A percentile compares a stretch with the other conserved stretches of the same genome.
These are phyloP conservation scores for Microcebus tavaratra DNA, from an alignment of 2,113 vertebrate genomes.

Conservation along the genomic window DNA sequence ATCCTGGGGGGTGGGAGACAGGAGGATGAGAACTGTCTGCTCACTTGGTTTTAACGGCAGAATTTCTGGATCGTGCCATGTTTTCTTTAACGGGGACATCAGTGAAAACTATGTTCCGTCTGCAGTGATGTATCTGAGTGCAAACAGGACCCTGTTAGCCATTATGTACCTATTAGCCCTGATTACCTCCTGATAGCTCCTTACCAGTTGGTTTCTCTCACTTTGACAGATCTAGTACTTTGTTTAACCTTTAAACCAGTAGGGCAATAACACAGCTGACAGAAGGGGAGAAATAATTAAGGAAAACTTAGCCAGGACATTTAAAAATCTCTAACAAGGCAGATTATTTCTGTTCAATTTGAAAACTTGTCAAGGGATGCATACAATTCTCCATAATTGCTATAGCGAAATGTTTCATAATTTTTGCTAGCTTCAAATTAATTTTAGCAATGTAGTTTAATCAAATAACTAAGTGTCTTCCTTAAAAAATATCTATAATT, in stretches of 20 bases:
- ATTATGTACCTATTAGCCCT: slow-evolving; percentile 99
- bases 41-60: slow-evolving; percentile 62
- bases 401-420: slow-evolving; percentile 45
- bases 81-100: slow-evolving; percentile 87
- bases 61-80: slow-evolving; percentile 41
- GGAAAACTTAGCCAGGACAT: slow-evolving; percentile 85
- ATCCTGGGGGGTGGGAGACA: neutral
- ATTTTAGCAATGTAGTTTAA: slow-evolving; percentile 75
- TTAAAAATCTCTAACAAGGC: slow-evolving; percentile 82
- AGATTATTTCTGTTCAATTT: slow-evolving; percentile 79
- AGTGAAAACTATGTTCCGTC: slow-evolving; percentile 90
- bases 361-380: slow-evolving; percentile 77
- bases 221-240: slow-evolving; percentile 94
- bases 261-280: slow-evolving; percentile 86
- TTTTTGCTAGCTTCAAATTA: slow-evolving; percentile 67
- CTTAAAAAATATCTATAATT: slow-evolving; percentile 73
- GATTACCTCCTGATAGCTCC: slow-evolving; percentile 97
- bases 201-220: slow-evolving; percentile 97
- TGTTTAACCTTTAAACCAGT: slow-evolving; percentile 96
- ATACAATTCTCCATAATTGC: slow-evolving; percentile 65
- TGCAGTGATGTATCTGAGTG: slow-evolving; percentile 92
- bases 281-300: slow-evolving; percentile 89
- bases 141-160: slow-evolving; percentile 94
- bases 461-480: slow-evolving; percentile 75
- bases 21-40: slow-evolving; percentile 16